These are phyloP conservation scores for Heliconius congener DNA, from an alignment of 1,140 invertebrate genomes.

Conservation along the genomic window DNA sequence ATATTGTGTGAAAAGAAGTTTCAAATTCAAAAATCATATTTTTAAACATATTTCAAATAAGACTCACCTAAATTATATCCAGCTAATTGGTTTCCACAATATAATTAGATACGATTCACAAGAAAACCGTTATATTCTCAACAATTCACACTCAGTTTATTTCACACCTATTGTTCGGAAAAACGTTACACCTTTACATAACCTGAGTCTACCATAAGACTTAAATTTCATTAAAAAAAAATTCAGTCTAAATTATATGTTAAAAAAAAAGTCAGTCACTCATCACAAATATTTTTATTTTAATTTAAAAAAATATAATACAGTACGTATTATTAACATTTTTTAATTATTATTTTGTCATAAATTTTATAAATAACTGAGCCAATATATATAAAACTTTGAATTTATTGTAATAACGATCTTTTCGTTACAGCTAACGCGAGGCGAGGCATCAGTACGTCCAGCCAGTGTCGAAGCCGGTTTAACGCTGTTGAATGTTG, in stretches of 20 bases:
- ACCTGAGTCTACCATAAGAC: background rate
- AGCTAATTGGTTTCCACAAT: constrained; percentile 13
- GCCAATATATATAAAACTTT: constrained; percentile 35
- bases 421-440: constrained; percentile 34
- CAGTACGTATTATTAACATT: background rate
- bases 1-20: background rate
- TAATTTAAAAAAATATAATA: background rate
- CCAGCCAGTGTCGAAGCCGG: constrained; percentile 68
- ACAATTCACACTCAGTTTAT: constrained; percentile 43
- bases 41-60: background rate
- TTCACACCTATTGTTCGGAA: constrained; percentile 43
- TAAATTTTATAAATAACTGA: background rate
- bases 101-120: constrained; percentile 24
- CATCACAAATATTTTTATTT: background rate
- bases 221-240: background rate
- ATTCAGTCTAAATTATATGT: background rate
- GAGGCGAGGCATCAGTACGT: constrained; percentile 48
- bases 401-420: background rate
- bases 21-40: background rate
- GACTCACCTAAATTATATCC: constrained; percentile 25
- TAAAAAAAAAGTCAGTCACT: background rate
- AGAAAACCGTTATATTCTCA: constrained; percentile 36
- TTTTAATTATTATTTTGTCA: background rate
- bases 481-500: constrained; percentile 66
- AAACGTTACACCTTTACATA: constrained; percentile 37